Conservation (phyloP, 92 coral and sea anemone species). For the Hydrozoanthus gracilis region DNA sequence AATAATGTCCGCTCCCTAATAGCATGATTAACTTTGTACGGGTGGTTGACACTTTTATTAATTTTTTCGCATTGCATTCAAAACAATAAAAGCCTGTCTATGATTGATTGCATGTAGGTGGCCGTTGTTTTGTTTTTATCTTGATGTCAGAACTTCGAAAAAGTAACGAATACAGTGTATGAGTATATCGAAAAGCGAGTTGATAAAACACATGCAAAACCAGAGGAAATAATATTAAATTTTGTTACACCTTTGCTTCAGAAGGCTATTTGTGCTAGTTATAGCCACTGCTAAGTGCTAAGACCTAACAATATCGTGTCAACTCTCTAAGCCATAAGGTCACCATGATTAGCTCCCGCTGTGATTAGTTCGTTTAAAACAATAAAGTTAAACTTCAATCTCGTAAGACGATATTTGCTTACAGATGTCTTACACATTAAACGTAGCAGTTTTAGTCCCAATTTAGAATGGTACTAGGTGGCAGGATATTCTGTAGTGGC, state of each 20-base stretch:
- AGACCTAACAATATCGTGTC: background rate
- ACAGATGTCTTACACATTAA: background rate
- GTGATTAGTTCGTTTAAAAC: background rate
- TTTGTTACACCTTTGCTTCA: constrained; percentile 8
- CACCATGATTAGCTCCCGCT: too few relatives aligned
- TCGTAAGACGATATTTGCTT: too few relatives aligned
- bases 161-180: constrained; percentile 4
- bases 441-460: constrained; percentile 9
- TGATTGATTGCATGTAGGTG: background rate
- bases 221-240: constrained; percentile 1
- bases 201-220: background rate
- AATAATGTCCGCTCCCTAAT: too few relatives aligned
- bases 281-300: background rate
- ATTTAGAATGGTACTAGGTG: too few relatives aligned
- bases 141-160: background rate
- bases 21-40: too few relatives aligned
- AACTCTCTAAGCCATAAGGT: too few relatives aligned
- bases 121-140: background rate
- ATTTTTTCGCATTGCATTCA: background rate
- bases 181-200: too few relatives aligned
- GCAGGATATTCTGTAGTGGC: too few relatives aligned
- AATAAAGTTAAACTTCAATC: too few relatives aligned
- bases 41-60: background rate
- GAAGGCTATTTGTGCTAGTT: too few relatives aligned
- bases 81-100: background rate